These are phyloP conservation scores for Siniperca obscura DNA, from an alignment of 2,797 vertebrate species.

Conservation along the genomic window DNA sequence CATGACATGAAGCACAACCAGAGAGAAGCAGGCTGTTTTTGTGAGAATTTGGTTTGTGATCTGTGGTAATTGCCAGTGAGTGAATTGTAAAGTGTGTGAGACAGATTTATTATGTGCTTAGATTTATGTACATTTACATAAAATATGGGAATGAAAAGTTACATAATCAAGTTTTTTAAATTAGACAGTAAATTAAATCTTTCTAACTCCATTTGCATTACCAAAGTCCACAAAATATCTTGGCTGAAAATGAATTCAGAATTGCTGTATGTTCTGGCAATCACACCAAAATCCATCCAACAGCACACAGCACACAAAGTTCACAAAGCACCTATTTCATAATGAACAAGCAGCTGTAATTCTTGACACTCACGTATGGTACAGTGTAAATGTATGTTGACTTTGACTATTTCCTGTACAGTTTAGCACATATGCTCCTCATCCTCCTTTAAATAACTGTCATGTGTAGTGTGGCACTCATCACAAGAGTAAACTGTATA, in stretches of 20 bases:
- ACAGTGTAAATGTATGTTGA: background rate
- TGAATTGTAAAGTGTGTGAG: background rate
- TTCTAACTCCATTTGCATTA: background rate
- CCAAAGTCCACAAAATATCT: background rate
- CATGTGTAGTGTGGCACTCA: background rate
- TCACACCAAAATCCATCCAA: constrained; percentile 7
- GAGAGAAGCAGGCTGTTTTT: background rate
- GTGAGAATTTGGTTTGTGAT: background rate
- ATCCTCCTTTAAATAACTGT: background rate
- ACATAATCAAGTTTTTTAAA: background rate
- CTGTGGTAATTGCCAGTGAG: background rate
- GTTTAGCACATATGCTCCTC: background rate
- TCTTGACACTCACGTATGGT: background rate
- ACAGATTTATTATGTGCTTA: background rate
- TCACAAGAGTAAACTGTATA: background rate
- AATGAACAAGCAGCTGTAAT: background rate
- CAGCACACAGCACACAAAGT: background rate
- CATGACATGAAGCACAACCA: background rate
- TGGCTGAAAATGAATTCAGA: background rate
- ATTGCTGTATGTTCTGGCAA: background rate
- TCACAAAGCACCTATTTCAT: background rate
- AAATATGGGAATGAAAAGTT: background rate
- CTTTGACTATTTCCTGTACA: background rate
- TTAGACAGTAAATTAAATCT: background rate
- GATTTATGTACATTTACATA: background rate